Evolutionary conservation across 2,888 invertebrate species (phyloP), one percentile per base, ranked within the genome.

Genomic region (Rotaria macrura): DNA sequence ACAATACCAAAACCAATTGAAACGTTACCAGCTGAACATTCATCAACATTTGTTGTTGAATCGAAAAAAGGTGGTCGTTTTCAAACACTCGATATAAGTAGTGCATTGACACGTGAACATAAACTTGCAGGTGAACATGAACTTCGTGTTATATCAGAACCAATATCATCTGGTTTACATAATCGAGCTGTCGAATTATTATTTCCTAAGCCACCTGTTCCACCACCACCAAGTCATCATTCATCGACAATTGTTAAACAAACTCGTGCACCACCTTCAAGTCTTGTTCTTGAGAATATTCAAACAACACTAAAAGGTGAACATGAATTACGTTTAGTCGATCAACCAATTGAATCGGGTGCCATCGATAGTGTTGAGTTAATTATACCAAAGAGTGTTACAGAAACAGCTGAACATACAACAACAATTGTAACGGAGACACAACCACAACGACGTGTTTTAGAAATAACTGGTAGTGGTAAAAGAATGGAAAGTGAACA

Each of bases 251-350:
- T 74, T 23, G 74, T 74, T 74, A 74, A 74, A 40, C 74, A 74
- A 40, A 74, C 74, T 1, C 38, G 43, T 12, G 43, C 74, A 25
- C 38, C 23, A 25, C 74, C 74, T 25, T 74, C 74, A 25, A 43
- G 40, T 23, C 25, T 74, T 25, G 23, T 74, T n/a, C 0, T 74
- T 74, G 74, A 74, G 23, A 74, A 74, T 74, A 74, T 74, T 38
- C 74, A 74, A 74, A 74, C 74, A 43, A 43, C 43, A 74, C 10
- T 74, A 25, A 74, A 74, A 74, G 74, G 74, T 40, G 74, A 74
- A 74, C 74, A 74, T 74, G 74, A 74, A 74, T 40, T 74, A 74
- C 38, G 43, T 38, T 43, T 25, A 23, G 25, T 74, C 9, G 74
- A 74, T 40, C 12, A 43, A 40, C 43, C 43, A 40, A 43, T 74